Percentiles rank a stretch among this genome's conserved stretches.
phyloP scores from a whole-genome alignment of 2,888 invertebrate species.

The Eurytoma adleriae region DNA sequence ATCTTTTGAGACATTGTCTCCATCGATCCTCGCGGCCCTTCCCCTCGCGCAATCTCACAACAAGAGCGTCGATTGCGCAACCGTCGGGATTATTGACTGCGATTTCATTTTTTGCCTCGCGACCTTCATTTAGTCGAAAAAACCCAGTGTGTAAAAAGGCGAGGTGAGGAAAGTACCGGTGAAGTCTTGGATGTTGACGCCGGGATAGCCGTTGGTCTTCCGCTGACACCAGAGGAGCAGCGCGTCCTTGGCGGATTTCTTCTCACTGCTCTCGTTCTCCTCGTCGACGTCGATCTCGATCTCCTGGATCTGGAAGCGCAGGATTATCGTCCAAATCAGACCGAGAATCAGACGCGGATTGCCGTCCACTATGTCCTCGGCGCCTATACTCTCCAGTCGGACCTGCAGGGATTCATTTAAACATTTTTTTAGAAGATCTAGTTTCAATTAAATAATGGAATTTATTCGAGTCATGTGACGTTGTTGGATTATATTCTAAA shows the following conservation, averaged over 20 bases:
- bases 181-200: conserved; percentile 93
- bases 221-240: conserved; percentile 98
- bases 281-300: conserved; percentile 98
- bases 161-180: conserved; percentile 76
- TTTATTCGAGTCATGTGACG: no score
- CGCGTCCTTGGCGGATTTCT: conserved; percentile 99
- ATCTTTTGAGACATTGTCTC: no score
- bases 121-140: no score
- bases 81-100: no score
- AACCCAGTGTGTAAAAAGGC: no score
- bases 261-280: conserved; percentile 97
- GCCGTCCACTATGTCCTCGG: conserved; percentile 99
- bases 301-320: conserved; percentile 99
- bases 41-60: no score
- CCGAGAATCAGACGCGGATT: conserved; percentile 98
- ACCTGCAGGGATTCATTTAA: conserved; percentile 79
- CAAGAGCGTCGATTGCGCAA: no score
- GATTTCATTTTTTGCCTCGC: no score
- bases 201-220: conserved; percentile 96
- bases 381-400: conserved; percentile 97
- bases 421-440: no score
- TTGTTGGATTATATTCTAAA: no score
- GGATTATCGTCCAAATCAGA: conserved; percentile 99
- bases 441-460: no score
- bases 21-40: no score